Evolutionary conservation across 2,888 invertebrate genomes (phyloP), one percentile per base, ranked within the genome.

Genomic region (Sphinx pinastri): DNA sequence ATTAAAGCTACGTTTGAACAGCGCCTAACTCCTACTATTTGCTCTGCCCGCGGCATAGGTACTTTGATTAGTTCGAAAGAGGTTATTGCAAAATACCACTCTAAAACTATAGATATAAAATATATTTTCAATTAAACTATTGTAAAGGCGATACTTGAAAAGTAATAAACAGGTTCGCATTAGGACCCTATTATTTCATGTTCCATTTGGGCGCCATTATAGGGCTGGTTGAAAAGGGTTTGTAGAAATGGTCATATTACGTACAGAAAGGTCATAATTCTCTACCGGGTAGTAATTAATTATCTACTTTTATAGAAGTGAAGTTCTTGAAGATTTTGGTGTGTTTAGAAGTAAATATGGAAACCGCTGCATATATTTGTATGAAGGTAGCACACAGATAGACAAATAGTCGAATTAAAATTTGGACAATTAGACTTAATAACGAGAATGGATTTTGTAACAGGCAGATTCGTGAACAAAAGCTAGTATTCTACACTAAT

Each of bases 201-300:
- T 60, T 60, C 16, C 47, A 60, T 16, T 63, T 63, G 5, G 47
- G 19, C 12, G 14, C 58, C 58, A 49, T 49, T 63, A 63, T 19
- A 47, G 63, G 47, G 47, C 4, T 45, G 45, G 47, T 47, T 63
- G 63, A 63, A 19, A 63, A 49, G 63, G 63, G 63, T 63, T 49
- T 49, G 19, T 19, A 7, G 31, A 47, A 19, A 47, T 49, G 12
- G 12, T 63, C 19, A 63, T 19, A 47, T 19, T 47, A 49, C 63
- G 4, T 12, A 19, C 6, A 25, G 47, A 60, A 2, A 25, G 25
- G 25, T 19, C 13, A 47, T 13, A 13, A 13, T 47, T 63, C 6
- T 38, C 8, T 38, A 38, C 38, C 38, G 38, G 38, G 38, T 38
- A 4, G 38, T 38, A 38, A 38, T 38, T 38, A 38, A 38, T 38